Evolutionary conservation across 2,888 invertebrate genomes (phyloP).

Genomic region (Cerceris ruficornis): DNA sequence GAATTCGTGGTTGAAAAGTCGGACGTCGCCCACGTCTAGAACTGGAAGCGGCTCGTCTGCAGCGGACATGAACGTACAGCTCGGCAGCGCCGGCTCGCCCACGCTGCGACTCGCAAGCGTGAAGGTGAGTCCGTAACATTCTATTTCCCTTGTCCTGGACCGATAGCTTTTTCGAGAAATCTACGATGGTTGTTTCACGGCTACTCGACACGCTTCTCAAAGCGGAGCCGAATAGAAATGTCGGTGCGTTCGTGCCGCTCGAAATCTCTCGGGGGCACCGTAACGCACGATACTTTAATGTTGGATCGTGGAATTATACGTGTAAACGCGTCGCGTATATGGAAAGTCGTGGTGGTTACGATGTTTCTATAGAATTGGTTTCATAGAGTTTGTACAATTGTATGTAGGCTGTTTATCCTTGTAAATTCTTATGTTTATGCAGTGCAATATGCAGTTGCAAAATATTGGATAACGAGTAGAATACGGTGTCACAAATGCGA

Average conservation of each 20-base stretch:
- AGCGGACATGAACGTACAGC: slow-evolving; percentile 83
- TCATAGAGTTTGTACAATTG: too few relatives aligned
- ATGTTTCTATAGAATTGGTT: neutral
- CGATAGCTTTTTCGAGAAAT: slow-evolving; percentile 21
- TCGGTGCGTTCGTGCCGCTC: neutral
- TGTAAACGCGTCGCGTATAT: neutral
- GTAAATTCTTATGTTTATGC: too few relatives aligned
- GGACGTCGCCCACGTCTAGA: slow-evolving; percentile 76
- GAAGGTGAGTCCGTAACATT: slow-evolving; percentile 71
- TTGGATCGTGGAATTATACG: neutral
- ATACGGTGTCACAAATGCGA: too few relatives aligned
- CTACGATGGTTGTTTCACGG: slow-evolving; percentile 29
- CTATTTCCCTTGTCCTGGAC: slow-evolving; percentile 10
- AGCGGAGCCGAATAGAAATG: slow-evolving; percentile 17
- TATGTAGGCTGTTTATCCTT: too few relatives aligned
- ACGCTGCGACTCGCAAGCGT: slow-evolving; percentile 82
- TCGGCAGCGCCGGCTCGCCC: slow-evolving; percentile 82
- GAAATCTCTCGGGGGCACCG: neutral
- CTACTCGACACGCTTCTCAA: slow-evolving; percentile 9
- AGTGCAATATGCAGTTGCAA: too few relatives aligned
- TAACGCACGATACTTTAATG: neutral
- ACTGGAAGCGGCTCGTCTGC: slow-evolving; percentile 77
- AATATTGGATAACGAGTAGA: too few relatives aligned
- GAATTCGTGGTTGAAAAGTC: slow-evolving; percentile 79
- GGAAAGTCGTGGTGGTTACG: neutral